These are phyloP conservation scores for Chloroclystis v-ata DNA, from an alignment of 2,888 invertebrate species.

Conservation along the genomic window DNA sequence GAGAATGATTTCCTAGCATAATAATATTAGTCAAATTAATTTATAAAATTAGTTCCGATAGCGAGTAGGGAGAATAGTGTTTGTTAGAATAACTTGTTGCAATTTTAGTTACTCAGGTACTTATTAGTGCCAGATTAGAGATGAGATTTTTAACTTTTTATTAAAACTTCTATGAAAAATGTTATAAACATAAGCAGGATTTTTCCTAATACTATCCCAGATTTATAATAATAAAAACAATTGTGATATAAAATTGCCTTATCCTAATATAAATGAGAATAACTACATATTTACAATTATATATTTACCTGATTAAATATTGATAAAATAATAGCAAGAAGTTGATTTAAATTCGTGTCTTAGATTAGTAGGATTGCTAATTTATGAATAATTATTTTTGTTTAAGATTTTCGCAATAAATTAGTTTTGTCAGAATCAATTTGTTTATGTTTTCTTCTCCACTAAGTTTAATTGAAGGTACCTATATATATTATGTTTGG, in stretches of 20 bases:
- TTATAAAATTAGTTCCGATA: constrained; percentile 44
- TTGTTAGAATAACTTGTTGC: constrained; percentile 47
- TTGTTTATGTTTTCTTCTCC: neutral
- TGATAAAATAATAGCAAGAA: constrained; percentile 6
- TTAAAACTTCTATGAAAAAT: too few relatives aligned
- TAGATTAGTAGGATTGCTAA: constrained; percentile 44
- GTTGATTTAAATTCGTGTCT: constrained; percentile 31
- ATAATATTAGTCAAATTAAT: constrained; percentile 67
- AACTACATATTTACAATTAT: constrained; percentile 15
- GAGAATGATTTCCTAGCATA: constrained; percentile 50
- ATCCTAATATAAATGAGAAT: constrained; percentile 23
- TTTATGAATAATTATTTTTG: constrained; percentile 51
- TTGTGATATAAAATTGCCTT: constrained; percentile 71
- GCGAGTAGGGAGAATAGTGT: constrained; percentile 55
- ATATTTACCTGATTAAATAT: neutral
- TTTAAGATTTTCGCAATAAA: constrained; percentile 50
- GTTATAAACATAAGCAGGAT: neutral
- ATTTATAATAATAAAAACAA: constrained; percentile 33
- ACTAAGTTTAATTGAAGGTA: too few relatives aligned
- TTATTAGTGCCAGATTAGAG: constrained; percentile 37
- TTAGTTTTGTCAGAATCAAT: constrained; percentile 36
- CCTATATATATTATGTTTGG: too few relatives aligned
- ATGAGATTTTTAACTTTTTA: neutral
- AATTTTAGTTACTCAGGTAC: constrained; percentile 37
- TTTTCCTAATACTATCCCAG: neutral